Percentiles rank a stretch among this genome's conserved stretches.
Conservation (phyloP, 1,140 invertebrate species). For the Neodiprion lecontei region DNA sequence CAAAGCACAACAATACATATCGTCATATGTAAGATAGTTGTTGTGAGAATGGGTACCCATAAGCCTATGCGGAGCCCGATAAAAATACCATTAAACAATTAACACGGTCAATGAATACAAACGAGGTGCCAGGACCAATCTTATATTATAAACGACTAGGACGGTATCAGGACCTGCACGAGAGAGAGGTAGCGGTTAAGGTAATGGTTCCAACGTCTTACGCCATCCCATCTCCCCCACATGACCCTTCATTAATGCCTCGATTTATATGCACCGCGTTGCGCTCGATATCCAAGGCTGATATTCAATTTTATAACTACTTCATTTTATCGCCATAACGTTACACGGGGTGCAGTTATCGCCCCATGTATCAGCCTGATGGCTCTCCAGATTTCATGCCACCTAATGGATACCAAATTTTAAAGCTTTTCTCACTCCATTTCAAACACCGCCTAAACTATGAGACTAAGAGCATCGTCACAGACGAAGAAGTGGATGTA, state of each 20-base stretch:
- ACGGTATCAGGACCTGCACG: not conserved
- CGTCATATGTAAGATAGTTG: too few species aligned
- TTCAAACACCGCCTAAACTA: too few species aligned
- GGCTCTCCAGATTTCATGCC: too few species aligned
- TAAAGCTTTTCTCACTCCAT: too few species aligned
- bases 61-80: not conserved
- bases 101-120: conserved; percentile 5
- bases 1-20: too few species aligned
- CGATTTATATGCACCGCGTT: conserved; percentile 7
- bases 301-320: conserved; percentile 3
- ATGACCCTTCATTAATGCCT: not conserved
- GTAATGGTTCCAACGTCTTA: not conserved
- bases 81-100: conserved; percentile 1
- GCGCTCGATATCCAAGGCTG: conserved; percentile 1
- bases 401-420: too few species aligned
- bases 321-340: not conserved
- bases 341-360: not conserved
- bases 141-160: not conserved
- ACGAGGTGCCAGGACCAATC: not conserved
- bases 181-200: not conserved
- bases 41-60: too few species aligned
- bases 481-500: too few species aligned
- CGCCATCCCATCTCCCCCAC: not conserved
- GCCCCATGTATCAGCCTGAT: not conserved
- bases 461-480: too few species aligned